phyloP scores from a whole-genome alignment of 2,113 vertebrate genomes.

The Lipophrys pholis region DNA sequence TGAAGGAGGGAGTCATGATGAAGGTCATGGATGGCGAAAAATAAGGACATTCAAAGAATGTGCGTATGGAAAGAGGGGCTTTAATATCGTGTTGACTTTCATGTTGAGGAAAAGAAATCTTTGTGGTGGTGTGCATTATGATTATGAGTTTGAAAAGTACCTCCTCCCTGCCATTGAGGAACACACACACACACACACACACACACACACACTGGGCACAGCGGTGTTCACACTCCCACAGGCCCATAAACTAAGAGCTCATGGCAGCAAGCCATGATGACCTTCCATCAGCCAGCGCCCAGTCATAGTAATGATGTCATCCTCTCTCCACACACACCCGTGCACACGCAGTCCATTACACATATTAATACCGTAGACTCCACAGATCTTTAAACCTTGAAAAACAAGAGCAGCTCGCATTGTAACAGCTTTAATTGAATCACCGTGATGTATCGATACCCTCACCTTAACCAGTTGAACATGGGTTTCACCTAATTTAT shows the following conservation, averaged over 20 bases:
- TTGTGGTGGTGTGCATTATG: slow-evolving; percentile 36
- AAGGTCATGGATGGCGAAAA: not conserved
- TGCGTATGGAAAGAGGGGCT: not conserved
- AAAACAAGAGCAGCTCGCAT: not conserved
- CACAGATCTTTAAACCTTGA: slow-evolving; percentile 13
- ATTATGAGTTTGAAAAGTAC: slow-evolving; percentile 48
- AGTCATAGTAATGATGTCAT: slow-evolving; percentile 71
- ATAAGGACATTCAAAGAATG: not conserved
- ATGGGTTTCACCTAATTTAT: too few species aligned
- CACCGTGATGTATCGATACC: too few species aligned
- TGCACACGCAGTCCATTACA: slow-evolving; percentile 22
- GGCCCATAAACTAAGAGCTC: slow-evolving; percentile 29
- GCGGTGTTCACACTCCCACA: slow-evolving; percentile 26
- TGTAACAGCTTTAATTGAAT: too few species aligned
- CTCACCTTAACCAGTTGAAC: too few species aligned
- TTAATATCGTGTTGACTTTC: slow-evolving; percentile 14
- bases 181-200: slow-evolving; percentile 16
- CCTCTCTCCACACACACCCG: slow-evolving; percentile 5
- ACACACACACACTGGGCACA: slow-evolving; percentile 4
- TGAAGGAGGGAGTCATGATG: not conserved
- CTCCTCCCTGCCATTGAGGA: slow-evolving; percentile 3
- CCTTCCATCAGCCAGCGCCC: slow-evolving; percentile 61
- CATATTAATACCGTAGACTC: slow-evolving; percentile 21
- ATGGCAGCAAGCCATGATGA: slow-evolving; percentile 53
- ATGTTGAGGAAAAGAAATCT: slow-evolving; percentile 3